A percentile compares a stretch with the other conserved stretches of the same genome.
These are phyloP conservation scores for Hemiscyllium ocellatum DNA, from an alignment of 2,113 vertebrate genomes.

Conservation along the genomic window DNA sequence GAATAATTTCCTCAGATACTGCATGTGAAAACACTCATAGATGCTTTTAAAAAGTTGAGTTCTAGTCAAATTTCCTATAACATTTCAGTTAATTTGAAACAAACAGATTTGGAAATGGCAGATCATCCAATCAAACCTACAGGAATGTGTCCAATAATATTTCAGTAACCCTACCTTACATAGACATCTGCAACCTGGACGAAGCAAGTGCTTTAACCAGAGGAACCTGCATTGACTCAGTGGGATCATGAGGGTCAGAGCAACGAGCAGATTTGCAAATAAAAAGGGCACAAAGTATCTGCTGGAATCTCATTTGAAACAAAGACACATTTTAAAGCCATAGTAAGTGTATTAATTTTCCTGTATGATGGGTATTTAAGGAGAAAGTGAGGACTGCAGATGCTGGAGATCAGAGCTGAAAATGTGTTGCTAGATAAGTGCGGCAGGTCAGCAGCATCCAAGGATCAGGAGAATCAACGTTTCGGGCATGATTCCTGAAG, in stretches of 20 bases:
- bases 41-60: not conserved
- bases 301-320: not conserved
- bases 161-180: not conserved
- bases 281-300: not conserved
- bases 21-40: not conserved
- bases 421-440: too few species aligned
- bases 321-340: not conserved
- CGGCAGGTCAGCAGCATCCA: too few species aligned
- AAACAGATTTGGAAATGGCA: not conserved
- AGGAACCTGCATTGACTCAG: not conserved
- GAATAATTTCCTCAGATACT: not conserved
- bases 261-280: not conserved
- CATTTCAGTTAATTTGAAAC: not conserved
- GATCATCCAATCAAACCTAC: not conserved
- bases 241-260: too few species aligned
- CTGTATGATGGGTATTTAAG: not conserved
- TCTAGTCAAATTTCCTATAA: not conserved
- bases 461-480: too few species aligned
- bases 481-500: too few species aligned
- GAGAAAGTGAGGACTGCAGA: too few species aligned
- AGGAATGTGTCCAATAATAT: not conserved
- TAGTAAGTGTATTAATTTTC: not conserved
- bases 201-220: not conserved
- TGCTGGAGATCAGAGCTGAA: too few species aligned
- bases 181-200: not conserved